Base-by-base conservation (phyloP, 2,113 vertebrate genomes). In the Sapayoa aenigma region DNA sequence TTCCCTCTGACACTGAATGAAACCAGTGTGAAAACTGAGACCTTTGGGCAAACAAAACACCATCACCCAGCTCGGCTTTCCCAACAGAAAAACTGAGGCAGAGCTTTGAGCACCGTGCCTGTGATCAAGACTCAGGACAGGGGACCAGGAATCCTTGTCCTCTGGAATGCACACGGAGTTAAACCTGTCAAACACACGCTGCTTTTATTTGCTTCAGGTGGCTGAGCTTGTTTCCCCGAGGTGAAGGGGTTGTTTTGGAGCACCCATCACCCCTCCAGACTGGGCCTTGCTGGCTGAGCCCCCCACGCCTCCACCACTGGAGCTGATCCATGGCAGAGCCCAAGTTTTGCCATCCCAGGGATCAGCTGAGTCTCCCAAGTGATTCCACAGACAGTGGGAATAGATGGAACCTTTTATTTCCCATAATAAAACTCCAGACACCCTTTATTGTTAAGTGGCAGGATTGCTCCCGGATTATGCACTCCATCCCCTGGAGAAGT, bases 271-370 rank as follows among this genome's bases (percentile, higher is more conserved):
- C 49, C n/a, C 62, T 37, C 47, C 41, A 5, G 33, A 4, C 15
- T 7, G 60, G 46, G 14, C 1, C 1, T 2, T 37, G 55, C 62
- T 30, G 30, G 27, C 47, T 9, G 18, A 9, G 87, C 44, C 52
- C 31, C 79, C 49, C 1, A 1, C 2, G 2, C 2, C 3, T 46
- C 67, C 69, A 14, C 44, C 14, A 4, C 44, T 10, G 3, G 9
- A 15, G 58, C 44, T 44, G 42, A 55, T 42, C 28, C 9, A 2
- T 0, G 3, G 42, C 21, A 1, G 39, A 4, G 22, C 31, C 67
- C 46, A 2, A 6, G 11, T 16, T 58, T 46, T 37, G 39, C 39
- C 3, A 4, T 9, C n/a, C 5, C 23, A 33, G n/a, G 19, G 24
- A 20, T 28, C 42, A 2, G 5, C 42, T 12, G 17, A 17, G 19